Conservation (phyloP, 2,113 vertebrate species). For the Phylloscopus trochiloides region DNA sequence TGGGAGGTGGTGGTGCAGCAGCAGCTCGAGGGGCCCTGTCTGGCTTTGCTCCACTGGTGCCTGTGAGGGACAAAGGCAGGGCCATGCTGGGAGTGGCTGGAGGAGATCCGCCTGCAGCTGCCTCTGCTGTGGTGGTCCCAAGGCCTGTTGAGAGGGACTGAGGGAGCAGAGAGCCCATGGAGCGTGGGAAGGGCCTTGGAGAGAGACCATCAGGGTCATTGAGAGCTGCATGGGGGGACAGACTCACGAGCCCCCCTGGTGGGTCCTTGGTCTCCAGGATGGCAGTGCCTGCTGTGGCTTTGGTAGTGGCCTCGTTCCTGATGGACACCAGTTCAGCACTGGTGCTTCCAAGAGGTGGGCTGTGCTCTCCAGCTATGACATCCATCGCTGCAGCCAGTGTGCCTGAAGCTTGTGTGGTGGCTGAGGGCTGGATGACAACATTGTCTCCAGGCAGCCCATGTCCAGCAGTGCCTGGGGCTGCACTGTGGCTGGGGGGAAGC, state of each 20-base stretch:
- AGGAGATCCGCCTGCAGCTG: rapidly evolving
- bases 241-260: background rate
- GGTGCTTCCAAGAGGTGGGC: background rate
- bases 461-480: rapidly evolving
- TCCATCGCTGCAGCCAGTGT: rapidly evolving
- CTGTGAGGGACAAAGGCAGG: rapidly evolving
- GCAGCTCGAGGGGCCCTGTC: rapidly evolving
- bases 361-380: rapidly evolving
- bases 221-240: rapidly evolving
- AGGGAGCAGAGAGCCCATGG: background rate
- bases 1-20: background rate
- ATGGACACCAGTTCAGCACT: rapidly evolving
- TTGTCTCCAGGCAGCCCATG: background rate
- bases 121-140: background rate
- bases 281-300: background rate
- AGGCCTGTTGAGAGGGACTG: background rate
- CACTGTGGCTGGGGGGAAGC: rapidly evolving
- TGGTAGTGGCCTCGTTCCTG: background rate
- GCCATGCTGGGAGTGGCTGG: background rate
- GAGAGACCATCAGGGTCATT: rapidly evolving
- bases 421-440: rapidly evolving
- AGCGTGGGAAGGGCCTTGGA: rapidly evolving
- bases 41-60: background rate
- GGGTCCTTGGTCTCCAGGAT: rapidly evolving
- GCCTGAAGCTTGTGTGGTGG: rapidly evolving